phyloP scores from a whole-genome alignment of 2,888 invertebrate genomes.

The Acronicta alni region DNA sequence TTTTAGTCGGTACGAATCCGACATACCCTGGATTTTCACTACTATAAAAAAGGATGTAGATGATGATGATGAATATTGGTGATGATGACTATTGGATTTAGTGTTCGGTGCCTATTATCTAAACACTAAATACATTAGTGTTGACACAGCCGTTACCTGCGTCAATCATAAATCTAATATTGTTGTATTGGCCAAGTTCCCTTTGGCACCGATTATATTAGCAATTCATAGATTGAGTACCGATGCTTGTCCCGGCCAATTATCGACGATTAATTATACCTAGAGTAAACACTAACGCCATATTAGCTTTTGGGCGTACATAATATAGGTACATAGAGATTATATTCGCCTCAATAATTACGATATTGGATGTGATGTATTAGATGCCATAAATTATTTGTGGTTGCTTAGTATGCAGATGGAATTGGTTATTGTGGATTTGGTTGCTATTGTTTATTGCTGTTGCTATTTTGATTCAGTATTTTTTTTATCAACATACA shows the following conservation, averaged over 20 bases:
- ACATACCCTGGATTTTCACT: too few species aligned
- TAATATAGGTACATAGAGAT: conserved; percentile 19
- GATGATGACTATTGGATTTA: too few species aligned
- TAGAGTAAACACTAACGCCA: conserved; percentile 48
- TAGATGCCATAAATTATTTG: conserved; percentile 47
- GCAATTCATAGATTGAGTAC: conserved; percentile 63
- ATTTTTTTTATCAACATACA: too few species aligned
- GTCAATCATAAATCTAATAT: conserved; percentile 47
- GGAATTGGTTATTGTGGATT: conserved; percentile 10
- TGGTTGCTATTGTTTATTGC: neutral
- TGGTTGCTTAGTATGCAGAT: conserved; percentile 21
- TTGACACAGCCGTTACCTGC: conserved; percentile 39
- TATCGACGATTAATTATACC: conserved; percentile 68
- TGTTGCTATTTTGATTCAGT: too few species aligned
- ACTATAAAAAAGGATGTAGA: too few species aligned
- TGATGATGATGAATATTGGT: too few species aligned
- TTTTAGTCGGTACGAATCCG: too few species aligned
- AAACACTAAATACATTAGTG: conserved; percentile 18
- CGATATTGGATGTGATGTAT: conserved; percentile 40
- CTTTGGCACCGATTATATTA: conserved; percentile 54
- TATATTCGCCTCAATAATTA: conserved; percentile 44
- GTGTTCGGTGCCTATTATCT: too few species aligned
- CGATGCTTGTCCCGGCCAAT: conserved; percentile 62
- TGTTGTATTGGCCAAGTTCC: conserved; percentile 43
- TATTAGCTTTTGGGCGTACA: conserved; percentile 38